These are phyloP conservation scores for Ochropleura leucogaster DNA, from an alignment of 2,888 invertebrate genomes.

Conservation along the genomic window DNA sequence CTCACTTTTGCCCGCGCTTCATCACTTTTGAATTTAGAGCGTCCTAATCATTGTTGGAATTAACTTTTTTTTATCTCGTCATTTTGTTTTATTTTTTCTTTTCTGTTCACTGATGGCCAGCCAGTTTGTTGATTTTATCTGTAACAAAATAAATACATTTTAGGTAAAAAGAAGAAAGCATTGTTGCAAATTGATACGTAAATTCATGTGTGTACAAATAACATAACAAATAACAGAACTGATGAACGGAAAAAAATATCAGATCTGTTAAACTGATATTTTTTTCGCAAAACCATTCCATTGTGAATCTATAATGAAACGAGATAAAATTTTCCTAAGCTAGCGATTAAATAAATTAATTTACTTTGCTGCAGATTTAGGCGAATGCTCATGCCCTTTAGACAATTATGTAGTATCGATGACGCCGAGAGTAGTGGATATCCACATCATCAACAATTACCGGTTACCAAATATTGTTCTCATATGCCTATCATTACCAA, in stretches of 20 bases:
- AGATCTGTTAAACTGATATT: too few species aligned
- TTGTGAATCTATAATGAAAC: not conserved
- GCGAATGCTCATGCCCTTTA: not conserved
- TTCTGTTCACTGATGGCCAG: conserved; percentile 7
- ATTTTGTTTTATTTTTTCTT: conserved; percentile 41
- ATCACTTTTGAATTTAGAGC: conserved; percentile 65
- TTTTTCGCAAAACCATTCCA: not conserved
- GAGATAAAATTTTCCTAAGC: not conserved
- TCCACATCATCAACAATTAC: not conserved
- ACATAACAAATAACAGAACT: too few species aligned
- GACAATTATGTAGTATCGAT: not conserved
- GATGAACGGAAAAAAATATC: too few species aligned
- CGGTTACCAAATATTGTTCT: conserved; percentile 8
- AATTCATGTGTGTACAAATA: too few species aligned
- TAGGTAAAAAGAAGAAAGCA: not conserved
- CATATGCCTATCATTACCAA: conserved; percentile 22
- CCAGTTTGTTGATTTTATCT: conserved; percentile 44
- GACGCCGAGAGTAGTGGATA: not conserved
- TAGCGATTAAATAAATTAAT: too few species aligned
- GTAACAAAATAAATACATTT: conserved; percentile 54
- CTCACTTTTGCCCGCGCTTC: conserved; percentile 56
- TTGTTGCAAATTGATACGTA: not conserved
- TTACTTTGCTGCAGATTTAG: not conserved
- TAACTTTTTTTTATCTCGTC: conserved; percentile 40
- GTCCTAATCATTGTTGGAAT: conserved; percentile 62